Evolutionary conservation across 2,113 vertebrate genomes (phyloP), one percentile per base, ranked within the genome.

Genomic region (Numida meleagris): DNA sequence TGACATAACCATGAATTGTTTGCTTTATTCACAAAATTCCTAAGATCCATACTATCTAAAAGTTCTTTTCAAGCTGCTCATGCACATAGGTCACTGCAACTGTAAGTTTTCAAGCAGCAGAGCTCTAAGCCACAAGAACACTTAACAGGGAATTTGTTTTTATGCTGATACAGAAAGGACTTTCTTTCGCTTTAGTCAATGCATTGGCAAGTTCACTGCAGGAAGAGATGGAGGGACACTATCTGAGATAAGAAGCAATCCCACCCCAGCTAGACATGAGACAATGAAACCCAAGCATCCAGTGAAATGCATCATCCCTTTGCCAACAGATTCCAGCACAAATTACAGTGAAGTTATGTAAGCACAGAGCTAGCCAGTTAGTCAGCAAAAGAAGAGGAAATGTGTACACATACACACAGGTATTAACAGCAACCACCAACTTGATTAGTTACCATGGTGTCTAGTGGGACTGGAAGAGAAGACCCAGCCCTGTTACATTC

Each of bases 361-460:
- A 97, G 95, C 45, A 70, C 79, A 78, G 93, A 85, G 92, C 89
- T 61, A 82, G 94, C 91, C 77, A 82, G 94, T 97, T 96, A 97
- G 95, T 80, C 70, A 90, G 93, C 94, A 88, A 91, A 91, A 92
- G 82, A 94, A 90, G 55, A 77, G 89, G 86, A 95, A 91, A 96
- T 38, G 92, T 90, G 92, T 77, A 96, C 91, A 96, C 94, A 71
- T 42, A 95, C 88, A 88, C 82, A 93, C 85, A 50, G 66, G 88
- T 85, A 95, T 77, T 95, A 91, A 97, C 92, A 95, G 91, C 90
- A 89, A 96, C 62, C 50, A 96, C 93, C 94, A 96, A 94, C n/a
- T 96, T 93, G 95, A 96, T 97, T 96, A 97, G 98, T 98, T 98
- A 98, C 98, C 98, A 97, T 98, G 97, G 95, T 96, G 97, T 97